Conservation (phyloP, 1,140 invertebrate species). For the Temnothorax nylanderi region DNA sequence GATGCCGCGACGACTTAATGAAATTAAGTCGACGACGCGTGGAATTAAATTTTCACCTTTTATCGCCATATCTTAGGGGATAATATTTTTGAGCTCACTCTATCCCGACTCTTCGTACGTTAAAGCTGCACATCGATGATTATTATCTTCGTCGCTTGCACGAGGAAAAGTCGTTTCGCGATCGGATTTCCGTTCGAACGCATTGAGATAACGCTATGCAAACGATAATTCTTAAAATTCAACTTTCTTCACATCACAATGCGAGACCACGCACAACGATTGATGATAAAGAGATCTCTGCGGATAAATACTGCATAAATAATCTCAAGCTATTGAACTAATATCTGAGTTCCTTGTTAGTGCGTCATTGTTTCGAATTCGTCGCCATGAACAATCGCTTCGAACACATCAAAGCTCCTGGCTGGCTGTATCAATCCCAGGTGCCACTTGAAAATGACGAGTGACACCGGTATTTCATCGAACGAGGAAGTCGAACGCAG, state of each 20-base stretch:
- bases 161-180: neutral
- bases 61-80: constrained; percentile 20
- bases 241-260: neutral
- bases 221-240: neutral
- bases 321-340: neutral
- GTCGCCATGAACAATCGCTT: neutral
- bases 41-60: constrained; percentile 56
- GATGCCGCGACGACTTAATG: too few relatives aligned
- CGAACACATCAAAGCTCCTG: neutral
- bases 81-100: constrained; percentile 48
- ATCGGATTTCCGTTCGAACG: neutral
- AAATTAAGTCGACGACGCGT: constrained; percentile 43
- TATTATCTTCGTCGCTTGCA: neutral
- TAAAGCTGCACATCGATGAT: neutral
- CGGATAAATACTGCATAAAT: neutral
- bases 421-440: neutral
- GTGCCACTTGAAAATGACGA: constrained; percentile 1
- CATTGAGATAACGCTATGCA: too few relatives aligned
- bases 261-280: neutral
- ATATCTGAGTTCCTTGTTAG: neutral
- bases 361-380: neutral
- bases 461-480: constrained; percentile 32
- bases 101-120: neutral
- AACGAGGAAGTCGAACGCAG: neutral
- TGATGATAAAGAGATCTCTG: neutral